A percentile compares a stretch with the other conserved stretches of the same genome.
Evolutionary conservation across 2,113 vertebrate species (phyloP).

Genomic region (Tetrax tetrax): DNA sequence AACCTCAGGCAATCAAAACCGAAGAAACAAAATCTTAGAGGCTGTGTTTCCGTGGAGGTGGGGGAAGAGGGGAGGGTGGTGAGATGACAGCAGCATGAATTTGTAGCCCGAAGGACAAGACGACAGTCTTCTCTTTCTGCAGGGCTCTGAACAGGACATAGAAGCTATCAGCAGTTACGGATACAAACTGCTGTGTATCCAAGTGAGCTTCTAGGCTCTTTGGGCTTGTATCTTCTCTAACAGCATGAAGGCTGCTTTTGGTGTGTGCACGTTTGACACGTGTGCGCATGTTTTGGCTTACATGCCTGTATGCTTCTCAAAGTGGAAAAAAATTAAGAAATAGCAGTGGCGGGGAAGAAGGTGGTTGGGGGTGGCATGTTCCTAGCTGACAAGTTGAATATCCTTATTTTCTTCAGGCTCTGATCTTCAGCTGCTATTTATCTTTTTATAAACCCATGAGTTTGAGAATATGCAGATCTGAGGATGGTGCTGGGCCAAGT

Average conservation of each 20-base stretch:
- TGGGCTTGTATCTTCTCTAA: constrained; percentile 1
- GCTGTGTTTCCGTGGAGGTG: background rate
- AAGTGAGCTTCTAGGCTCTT: constrained; percentile 4
- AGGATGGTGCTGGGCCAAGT: constrained; percentile 70
- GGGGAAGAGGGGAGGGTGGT: background rate
- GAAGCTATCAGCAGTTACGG: background rate
- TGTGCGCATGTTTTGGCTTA: background rate
- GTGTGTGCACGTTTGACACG: background rate
- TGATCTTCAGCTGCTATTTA: constrained; percentile 52
- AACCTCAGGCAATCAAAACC: constrained; percentile 97
- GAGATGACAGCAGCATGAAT: constrained; percentile 20
- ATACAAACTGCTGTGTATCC: background rate
- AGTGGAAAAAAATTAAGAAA: background rate
- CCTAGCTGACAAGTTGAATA: background rate
- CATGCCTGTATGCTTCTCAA: background rate
- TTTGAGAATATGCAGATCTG: constrained; percentile 35
- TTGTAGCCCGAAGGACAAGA: background rate
- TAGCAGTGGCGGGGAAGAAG: background rate
- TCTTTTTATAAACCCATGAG: constrained; percentile 39
- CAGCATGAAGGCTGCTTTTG: constrained; percentile 26
- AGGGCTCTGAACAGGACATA: background rate
- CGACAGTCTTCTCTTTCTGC: background rate
- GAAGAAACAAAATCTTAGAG: constrained; percentile 93
- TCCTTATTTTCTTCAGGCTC: constrained; percentile 44
- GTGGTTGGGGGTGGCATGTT: background rate